A percentile compares a stretch with the other conserved stretches of the same genome.
Evolutionary conservation across 35 echinoderm and acorn worm species (phyloP).

Genomic region (Acanthaster planci): DNA sequence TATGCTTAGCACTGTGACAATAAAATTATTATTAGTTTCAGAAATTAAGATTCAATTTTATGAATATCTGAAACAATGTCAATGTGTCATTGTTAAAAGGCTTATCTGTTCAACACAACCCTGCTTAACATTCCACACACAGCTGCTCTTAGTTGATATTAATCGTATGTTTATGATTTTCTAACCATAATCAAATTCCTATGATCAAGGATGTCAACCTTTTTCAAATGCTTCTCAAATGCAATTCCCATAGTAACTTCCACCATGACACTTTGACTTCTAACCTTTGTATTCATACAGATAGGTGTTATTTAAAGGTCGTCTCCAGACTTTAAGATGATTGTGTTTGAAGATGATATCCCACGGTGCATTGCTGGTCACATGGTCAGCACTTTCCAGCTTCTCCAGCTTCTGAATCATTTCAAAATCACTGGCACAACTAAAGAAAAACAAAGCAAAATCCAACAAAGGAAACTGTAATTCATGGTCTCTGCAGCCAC

Average conservation of each 20-base stretch:
- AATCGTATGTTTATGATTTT: too few species aligned
- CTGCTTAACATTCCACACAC: too few species aligned
- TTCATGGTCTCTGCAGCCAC: too few species aligned
- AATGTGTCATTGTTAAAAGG: too few species aligned
- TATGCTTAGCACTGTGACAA: too few species aligned
- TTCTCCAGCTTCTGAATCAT: conserved; percentile 25
- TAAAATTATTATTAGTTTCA: too few species aligned
- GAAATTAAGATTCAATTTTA: too few species aligned
- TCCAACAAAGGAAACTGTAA: too few species aligned
- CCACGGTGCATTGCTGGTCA: conserved; percentile 33
- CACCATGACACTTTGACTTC: background rate
- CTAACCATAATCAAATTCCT: background rate
- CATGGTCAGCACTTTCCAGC: background rate
- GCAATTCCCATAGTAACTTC: background rate
- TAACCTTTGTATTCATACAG: conserved; percentile 91
- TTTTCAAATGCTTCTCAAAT: background rate
- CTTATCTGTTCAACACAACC: too few species aligned
- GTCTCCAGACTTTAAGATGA: conserved; percentile 80
- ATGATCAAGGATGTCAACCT: too few species aligned
- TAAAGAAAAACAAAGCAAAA: conserved; percentile 11
- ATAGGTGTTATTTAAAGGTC: conserved; percentile 50
- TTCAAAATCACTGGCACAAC: conserved; percentile 41
- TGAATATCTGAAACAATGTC: too few species aligned
- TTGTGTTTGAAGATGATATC: conserved; percentile 59
- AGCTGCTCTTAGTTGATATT: too few species aligned